Percentiles rank a stretch among this genome's conserved stretches.
These are phyloP conservation scores for Antechinus stuartii DNA, from an alignment of 2,113 vertebrate species.

Conservation along the genomic window DNA sequence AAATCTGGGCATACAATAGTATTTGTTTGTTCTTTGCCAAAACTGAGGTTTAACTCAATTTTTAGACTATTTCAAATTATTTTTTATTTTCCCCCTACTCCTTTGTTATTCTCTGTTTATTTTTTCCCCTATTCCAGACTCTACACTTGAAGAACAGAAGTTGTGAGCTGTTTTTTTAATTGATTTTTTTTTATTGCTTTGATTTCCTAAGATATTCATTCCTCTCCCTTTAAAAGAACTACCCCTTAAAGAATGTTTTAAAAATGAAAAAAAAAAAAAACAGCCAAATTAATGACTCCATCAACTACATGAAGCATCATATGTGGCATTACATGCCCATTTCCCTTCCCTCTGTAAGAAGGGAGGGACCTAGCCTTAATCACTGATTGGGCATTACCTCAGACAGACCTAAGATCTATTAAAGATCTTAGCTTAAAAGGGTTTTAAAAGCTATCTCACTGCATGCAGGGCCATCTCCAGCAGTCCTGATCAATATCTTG, in stretches of 20 bases:
- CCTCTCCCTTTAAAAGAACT: neutral
- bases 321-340: neutral
- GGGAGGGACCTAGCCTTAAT: neutral
- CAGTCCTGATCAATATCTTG: no score
- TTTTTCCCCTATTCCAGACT: neutral
- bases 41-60: neutral
- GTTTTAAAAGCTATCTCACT: no score
- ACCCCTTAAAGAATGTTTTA: neutral
- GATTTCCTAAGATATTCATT: neutral
- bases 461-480: no score
- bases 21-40: neutral
- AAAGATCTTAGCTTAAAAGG: no score
- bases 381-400: no score
- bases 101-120: neutral
- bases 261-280: neutral
- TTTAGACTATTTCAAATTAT: neutral
- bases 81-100: neutral
- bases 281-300: neutral
- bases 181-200: neutral
- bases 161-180: neutral
- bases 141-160: neutral
- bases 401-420: no score
- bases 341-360: neutral
- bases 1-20: neutral
- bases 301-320: neutral